These are phyloP conservation scores for Dendrolimus pini DNA, from an alignment of 2,888 invertebrate genomes.

Conservation along the genomic window DNA sequence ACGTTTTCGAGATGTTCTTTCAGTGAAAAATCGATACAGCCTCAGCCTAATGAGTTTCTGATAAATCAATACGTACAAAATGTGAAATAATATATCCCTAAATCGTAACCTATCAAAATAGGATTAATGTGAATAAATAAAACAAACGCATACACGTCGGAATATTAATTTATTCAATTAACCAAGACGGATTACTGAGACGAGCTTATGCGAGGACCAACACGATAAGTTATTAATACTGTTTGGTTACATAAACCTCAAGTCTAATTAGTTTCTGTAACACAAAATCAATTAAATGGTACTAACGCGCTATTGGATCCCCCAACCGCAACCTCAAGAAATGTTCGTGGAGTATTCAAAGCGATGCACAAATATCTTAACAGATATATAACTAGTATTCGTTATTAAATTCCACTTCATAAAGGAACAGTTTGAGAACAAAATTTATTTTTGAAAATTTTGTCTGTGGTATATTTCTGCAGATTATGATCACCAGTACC, in stretches of 20 bases:
- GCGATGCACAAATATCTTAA: slow-evolving; percentile 38
- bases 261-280: slow-evolving; percentile 70
- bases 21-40: too few relatives aligned
- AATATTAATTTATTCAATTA: slow-evolving; percentile 42
- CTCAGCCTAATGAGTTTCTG: too few relatives aligned
- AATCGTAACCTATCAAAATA: not conserved
- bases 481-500: too few relatives aligned
- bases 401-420: slow-evolving; percentile 26
- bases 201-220: slow-evolving; percentile 49
- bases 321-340: slow-evolving; percentile 56
- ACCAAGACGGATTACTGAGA: slow-evolving; percentile 38
- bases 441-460: too few relatives aligned
- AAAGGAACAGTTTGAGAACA: too few relatives aligned
- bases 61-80: not conserved
- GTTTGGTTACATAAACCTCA: slow-evolving; percentile 65
- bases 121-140: slow-evolving; percentile 5
- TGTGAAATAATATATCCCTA: not conserved
- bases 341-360: slow-evolving; percentile 49
- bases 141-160: slow-evolving; percentile 4
- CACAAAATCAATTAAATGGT: slow-evolving; percentile 71
- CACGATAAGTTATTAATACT: slow-evolving; percentile 60
- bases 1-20: too few relatives aligned
- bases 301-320: slow-evolving; percentile 49
- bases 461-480: too few relatives aligned
- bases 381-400: slow-evolving; percentile 29